Evolutionary conservation across 2,797 vertebrate species (phyloP), one percentile per base, ranked within the genome.

Genomic region (Malacoraja senta): DNA sequence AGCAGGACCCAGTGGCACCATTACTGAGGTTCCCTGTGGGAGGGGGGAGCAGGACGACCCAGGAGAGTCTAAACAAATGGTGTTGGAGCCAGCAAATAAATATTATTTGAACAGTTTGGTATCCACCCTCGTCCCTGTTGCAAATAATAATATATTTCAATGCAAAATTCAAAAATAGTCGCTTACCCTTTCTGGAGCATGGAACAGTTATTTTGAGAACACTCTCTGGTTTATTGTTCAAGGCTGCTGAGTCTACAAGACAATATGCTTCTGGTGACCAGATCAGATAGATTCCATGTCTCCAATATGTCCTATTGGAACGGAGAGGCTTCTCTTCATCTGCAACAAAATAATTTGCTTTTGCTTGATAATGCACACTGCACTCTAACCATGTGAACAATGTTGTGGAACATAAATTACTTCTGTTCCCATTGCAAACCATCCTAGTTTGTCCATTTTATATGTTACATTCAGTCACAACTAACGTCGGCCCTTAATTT

Each of bases 251-350:
- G 95, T 99, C 98, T 94, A 99, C 98, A 84, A 99, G 96, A 93
- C 98, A 98, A 93, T 99, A 99, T 6, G 98, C 98, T 94, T 99
- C 98, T 3, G 97, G 96, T 93, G 97, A 98, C 99, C 99, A 99
- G 84, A 97, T 98, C 95, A 99, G 95, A 95, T 99, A 98, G 94
- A 99, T 96, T 12, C 99, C 99, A 94, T 96, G 98, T 94, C 97
- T 97, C 99, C 99, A 99, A 93, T 98, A 99, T 96, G 98, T 97
- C 93, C 97, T 97, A 93, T 98, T 98, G 26, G 98, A 98, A 93
- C 97, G 97, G 93, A 97, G 95, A 35, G 94, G 95, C 95, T 96
- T 97, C 93, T 98, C 98, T 98, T 93, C 2, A 83, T 63, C 76
- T 79, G 76, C 58, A 68, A 93, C 6, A 81, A 3, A 71, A 68